Evolutionary conservation across 2,797 vertebrate species (phyloP), one percentile per base, ranked within the genome.

Genomic region (Chelmon rostratus): DNA sequence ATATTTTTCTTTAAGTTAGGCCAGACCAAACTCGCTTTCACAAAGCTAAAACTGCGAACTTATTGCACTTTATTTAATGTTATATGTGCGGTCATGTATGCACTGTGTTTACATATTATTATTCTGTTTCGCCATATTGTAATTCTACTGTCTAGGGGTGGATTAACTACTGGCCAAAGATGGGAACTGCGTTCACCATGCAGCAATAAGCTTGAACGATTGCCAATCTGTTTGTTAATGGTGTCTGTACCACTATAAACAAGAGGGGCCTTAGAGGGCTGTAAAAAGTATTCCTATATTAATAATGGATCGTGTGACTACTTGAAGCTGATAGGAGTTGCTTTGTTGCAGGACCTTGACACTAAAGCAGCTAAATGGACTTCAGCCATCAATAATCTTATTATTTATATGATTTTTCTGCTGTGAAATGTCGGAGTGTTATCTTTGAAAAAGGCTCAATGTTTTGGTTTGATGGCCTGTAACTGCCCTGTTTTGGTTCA

Each of bases 171-270:
- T n/a, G 8, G 35, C 9, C 25, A 54, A 61, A 65, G 21, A 2
- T 4, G 4, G 13, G 13, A 71, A 54, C 6, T 8, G 3, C n/a
- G 19, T 21, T 38, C 52, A 67, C 13, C 1, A 5, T 40, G 54
- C 23, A 71, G 42, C 25, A 52, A 64, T 63, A 58, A 42, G 1
- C 28, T 28, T 62, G 11, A 56, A 23, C 57, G 66, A 71, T 40
- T 46, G 33, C 15, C 75, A 0, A 25, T 72, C 67, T 64, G 57
- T 33, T 75, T 44, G 31, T 2, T 37, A 42, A 61, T 18, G 8
- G 16, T n/a, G 8, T 19, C 19, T 38, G 21, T 28, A n/a, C 21
- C 37, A 15, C 58, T 23, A 38, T 52, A 38, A 23, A 18, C 0
- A 11, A 44, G n/a, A 50, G 19, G n/a, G 21, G 52, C 8, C 4